Conservation (phyloP, 1,140 invertebrate species). For the Acromyrmex echinatior region DNA sequence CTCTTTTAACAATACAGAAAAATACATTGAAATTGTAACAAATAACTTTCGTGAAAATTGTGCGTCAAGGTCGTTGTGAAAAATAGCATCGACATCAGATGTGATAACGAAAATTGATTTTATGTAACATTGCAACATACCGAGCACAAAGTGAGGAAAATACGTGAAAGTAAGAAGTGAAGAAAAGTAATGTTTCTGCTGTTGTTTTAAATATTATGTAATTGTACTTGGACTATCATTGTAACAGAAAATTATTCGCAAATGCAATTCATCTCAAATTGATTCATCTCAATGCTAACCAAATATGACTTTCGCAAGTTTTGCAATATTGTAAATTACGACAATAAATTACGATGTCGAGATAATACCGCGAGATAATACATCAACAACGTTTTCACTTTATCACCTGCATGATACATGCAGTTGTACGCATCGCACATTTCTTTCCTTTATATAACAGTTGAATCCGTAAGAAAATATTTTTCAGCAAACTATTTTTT, state of each 20-base stretch:
- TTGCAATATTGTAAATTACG: constrained; percentile 8
- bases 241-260: neutral
- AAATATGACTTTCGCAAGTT: neutral
- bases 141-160: neutral
- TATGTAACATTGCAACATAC: neutral
- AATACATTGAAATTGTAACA: constrained; percentile 1
- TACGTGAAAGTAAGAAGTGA: neutral
- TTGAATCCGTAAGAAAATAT: neutral
- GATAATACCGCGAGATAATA: constrained; percentile 7
- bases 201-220: neutral
- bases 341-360: neutral
- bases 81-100: neutral
- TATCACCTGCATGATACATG: constrained; percentile 43
- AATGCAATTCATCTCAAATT: neutral
- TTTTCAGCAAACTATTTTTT: neutral
- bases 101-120: constrained; percentile 25
- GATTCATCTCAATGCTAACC: neutral
- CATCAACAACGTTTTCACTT: constrained; percentile 3
- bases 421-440: neutral
- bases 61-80: neutral
- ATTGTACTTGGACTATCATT: neutral
- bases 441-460: neutral
- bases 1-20: neutral
- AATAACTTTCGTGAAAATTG: neutral
- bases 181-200: neutral